Conservation (phyloP, 2,797 vertebrate genomes). For the Lacerta bilineata region DNA sequence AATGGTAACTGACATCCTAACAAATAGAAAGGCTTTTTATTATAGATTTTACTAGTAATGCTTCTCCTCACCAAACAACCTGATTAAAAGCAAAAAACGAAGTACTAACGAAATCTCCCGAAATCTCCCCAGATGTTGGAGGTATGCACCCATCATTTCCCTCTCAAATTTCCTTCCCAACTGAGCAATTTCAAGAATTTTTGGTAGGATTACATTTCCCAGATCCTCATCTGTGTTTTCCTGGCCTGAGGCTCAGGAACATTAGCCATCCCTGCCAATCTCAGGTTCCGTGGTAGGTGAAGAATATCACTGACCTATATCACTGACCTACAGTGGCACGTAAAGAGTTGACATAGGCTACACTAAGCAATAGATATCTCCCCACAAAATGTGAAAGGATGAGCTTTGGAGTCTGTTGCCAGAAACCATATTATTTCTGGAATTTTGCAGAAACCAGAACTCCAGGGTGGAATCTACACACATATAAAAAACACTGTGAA, state of each 20-base stretch:
- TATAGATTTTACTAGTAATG: slow-evolving; percentile 31
- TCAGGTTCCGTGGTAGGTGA: too few species aligned
- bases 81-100: slow-evolving; percentile 11
- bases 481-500: too few species aligned
- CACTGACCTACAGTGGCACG: too few species aligned
- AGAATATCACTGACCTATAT: too few species aligned
- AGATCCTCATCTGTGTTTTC: neutral
- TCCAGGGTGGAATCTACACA: too few species aligned
- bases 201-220: slow-evolving; percentile 10
- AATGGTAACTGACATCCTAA: slow-evolving; percentile 20
- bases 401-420: too few species aligned
- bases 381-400: too few species aligned
- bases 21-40: slow-evolving; percentile 18
- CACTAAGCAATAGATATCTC: too few species aligned
- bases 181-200: slow-evolving; percentile 15
- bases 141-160: neutral
- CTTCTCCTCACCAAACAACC: slow-evolving; percentile 12
- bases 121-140: neutral
- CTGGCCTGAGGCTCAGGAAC: neutral
- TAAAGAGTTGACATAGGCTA: too few species aligned
- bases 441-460: too few species aligned
- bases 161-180: neutral
- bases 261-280: neutral
- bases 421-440: neutral
- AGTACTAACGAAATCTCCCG: neutral